These are phyloP conservation scores for Gymnopithys bicolor DNA, from an alignment of 2,797 vertebrate species.

Conservation along the genomic window DNA sequence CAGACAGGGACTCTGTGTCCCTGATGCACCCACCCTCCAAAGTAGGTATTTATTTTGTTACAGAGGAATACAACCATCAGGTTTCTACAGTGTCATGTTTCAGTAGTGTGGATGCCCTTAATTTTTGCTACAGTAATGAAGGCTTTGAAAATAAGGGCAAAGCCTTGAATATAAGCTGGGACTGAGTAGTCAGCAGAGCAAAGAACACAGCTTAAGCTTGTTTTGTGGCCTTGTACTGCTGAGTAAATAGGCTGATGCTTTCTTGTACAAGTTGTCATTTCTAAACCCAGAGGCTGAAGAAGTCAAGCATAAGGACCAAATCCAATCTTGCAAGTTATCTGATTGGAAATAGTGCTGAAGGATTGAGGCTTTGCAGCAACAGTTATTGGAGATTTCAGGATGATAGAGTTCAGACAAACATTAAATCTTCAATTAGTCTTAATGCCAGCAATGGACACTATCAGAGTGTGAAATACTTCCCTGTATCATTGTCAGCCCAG, in stretches of 20 bases:
- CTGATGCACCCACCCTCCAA: not conserved
- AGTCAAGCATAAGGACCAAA: not conserved
- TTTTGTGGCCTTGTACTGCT: not conserved
- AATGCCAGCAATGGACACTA: not conserved
- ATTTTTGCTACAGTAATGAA: not conserved
- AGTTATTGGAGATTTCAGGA: not conserved
- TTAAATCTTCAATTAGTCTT: not conserved
- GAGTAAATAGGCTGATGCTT: not conserved
- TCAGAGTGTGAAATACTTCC: not conserved
- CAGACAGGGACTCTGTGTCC: not conserved
- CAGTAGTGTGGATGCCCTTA: not conserved
- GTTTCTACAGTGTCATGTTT: not conserved
- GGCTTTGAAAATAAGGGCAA: not conserved
- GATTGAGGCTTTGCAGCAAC: not conserved
- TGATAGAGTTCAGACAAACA: not conserved
- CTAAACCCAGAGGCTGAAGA: not conserved
- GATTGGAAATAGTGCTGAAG: not conserved
- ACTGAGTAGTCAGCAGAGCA: not conserved
- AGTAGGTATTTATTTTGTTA: not conserved
- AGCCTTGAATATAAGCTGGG: not conserved
- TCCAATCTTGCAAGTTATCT: not conserved
- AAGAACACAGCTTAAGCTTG: not conserved
- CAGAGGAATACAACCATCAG: not conserved
- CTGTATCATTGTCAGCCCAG: not conserved
- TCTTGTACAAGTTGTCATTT: not conserved